These are phyloP conservation scores for Papilio gigon DNA, from an alignment of 2,888 invertebrate genomes.

Conservation along the genomic window DNA sequence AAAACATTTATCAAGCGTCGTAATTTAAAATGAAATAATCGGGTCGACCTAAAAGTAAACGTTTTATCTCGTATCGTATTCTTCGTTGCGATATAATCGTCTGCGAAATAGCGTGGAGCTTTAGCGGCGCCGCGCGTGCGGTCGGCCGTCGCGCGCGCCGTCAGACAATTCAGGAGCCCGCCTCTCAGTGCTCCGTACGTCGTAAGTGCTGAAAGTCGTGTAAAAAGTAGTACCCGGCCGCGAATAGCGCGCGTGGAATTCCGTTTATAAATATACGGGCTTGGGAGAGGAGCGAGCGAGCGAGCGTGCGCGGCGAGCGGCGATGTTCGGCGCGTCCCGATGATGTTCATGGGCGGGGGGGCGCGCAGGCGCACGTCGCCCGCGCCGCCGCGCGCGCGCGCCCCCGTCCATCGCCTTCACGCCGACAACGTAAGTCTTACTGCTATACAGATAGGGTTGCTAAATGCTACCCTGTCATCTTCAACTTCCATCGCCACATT, in stretches of 20 bases:
- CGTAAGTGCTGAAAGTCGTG: slow-evolving; percentile 82
- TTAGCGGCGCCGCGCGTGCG: slow-evolving; percentile 54
- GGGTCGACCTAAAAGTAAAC: slow-evolving; percentile 61
- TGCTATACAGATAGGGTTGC: slow-evolving; percentile 33
- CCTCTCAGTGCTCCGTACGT: slow-evolving; percentile 78
- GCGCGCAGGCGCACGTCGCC: slow-evolving; percentile 78
- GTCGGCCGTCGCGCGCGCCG: slow-evolving; percentile 68
- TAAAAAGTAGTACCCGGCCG: slow-evolving; percentile 81
- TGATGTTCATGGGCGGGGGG: slow-evolving; percentile 82
- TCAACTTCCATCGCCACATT: neutral
- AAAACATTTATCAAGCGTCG: slow-evolving; percentile 52
- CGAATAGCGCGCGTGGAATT: slow-evolving; percentile 76
- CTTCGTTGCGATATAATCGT: slow-evolving; percentile 48
- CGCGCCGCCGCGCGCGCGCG: slow-evolving; percentile 64
- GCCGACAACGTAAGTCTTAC: slow-evolving; percentile 67
- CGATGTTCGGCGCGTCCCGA: slow-evolving; percentile 61
- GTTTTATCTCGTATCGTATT: slow-evolving; percentile 54
- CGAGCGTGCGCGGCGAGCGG: slow-evolving; percentile 47
- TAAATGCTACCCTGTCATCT: slow-evolving; percentile 8
- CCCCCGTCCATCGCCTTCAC: slow-evolving; percentile 60
- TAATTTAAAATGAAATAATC: slow-evolving; percentile 57
- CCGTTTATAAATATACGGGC: slow-evolving; percentile 77
- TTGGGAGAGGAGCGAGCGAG: slow-evolving; percentile 48
- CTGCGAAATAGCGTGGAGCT: slow-evolving; percentile 26
- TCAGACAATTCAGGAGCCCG: slow-evolving; percentile 70